phyloP scores from a whole-genome alignment of 1,140 invertebrate species.

The Lamellibrachia luymesi region DNA sequence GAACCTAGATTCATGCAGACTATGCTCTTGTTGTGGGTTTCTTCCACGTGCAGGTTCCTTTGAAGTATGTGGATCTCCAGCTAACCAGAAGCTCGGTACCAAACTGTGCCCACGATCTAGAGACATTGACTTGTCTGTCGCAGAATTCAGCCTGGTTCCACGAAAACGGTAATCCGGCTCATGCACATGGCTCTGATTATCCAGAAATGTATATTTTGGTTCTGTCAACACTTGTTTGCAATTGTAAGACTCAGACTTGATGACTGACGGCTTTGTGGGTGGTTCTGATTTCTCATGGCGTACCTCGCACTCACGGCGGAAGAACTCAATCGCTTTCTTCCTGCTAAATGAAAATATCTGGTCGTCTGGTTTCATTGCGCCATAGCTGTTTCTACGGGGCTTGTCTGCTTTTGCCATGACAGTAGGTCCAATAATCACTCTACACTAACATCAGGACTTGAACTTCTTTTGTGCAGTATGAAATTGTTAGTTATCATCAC shows the following conservation, averaged over 20 bases:
- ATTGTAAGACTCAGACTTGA: neutral
- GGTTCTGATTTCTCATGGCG: neutral
- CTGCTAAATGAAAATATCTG: neutral
- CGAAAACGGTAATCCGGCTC: neutral
- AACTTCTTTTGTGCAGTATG: neutral
- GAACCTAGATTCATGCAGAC: neutral
- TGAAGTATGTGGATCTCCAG: neutral
- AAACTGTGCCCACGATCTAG: neutral
- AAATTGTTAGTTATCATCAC: neutral
- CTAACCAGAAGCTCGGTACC: neutral
- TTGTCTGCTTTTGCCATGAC: neutral
- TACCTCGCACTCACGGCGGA: neutral
- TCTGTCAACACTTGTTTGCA: neutral
- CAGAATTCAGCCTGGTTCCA: neutral
- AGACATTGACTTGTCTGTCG: neutral
- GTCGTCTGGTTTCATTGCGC: neutral
- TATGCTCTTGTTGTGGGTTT: neutral
- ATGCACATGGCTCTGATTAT: neutral
- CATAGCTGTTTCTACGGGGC: neutral
- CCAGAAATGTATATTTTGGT: neutral
- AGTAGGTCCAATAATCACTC: neutral
- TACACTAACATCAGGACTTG: neutral
- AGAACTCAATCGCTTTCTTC: neutral
- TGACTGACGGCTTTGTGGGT: neutral
- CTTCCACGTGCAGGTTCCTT: neutral